Evolutionary conservation across 2,888 invertebrate species (phyloP), one percentile per base, ranked within the genome.

Genomic region (Augiades crinisus): DNA sequence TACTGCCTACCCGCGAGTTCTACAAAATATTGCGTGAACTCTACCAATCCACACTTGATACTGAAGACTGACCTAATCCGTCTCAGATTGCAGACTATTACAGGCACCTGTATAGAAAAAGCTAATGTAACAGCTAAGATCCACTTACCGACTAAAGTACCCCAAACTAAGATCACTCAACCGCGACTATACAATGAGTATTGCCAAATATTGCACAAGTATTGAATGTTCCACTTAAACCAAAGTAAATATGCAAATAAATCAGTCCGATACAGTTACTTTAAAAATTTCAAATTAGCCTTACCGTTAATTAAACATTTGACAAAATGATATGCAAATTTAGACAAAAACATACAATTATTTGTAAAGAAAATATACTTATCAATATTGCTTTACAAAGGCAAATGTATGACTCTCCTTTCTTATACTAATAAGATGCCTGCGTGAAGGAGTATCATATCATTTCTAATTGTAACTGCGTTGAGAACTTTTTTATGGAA

Each of bases 141-240:
- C 64, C 67, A 72, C 76, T 81, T 80, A 82, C 61, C 66, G 57
- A 14, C 78, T 82, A 84, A 71, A 65, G 74, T 70, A 68, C 66
- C 63, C 69, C 67, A 65, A 34, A 58, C 68, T 67, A 72, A 68
- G 67, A 72, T 65, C 71, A 64, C 61, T 63, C 64, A 63, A 73
- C 66, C 67, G 65, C 76, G 78, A 81, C 82, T 84, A 83, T 68
- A 69, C 72, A 66, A 78, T 83, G 87, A 88, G 87, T 87, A 88
- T 87, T 87, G 80, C 81, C 80, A 74, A 82, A 84, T 87, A 88
- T 87, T 88, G 87, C 87, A 88, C 87, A 78, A 72, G 74, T 60
- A 70, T 16, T 49, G 41, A 19, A 41, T 30, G 41, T 47, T 47
- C 33, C 12, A 24, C 49, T 49, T 41, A 41, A 33, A 33, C 34